These are phyloP conservation scores for Sinhomidia bicolor DNA, from an alignment of 2,888 invertebrate species.

Conservation along the genomic window DNA sequence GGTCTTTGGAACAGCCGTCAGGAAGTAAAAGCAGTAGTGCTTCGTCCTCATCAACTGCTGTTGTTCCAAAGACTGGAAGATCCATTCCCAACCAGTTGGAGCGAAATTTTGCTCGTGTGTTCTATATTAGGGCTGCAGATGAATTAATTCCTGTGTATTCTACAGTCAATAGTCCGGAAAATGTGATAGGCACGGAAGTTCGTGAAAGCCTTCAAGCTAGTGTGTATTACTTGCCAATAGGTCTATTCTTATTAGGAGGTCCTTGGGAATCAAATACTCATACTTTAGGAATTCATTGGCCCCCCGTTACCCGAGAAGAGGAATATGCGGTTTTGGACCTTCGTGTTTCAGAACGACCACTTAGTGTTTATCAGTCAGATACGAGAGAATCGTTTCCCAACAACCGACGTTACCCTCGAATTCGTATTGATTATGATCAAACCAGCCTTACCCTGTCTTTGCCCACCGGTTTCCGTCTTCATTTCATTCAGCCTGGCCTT, in stretches of 20 bases:
- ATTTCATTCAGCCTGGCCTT: slow-evolving; percentile 77
- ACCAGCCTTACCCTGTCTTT: slow-evolving; percentile 55
- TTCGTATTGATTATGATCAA: slow-evolving; percentile 67
- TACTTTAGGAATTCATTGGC: slow-evolving; percentile 79
- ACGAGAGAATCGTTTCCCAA: slow-evolving; percentile 44
- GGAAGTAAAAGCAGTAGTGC: background rate
- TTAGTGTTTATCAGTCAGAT: slow-evolving; percentile 55
- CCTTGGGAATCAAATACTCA: slow-evolving; percentile 76
- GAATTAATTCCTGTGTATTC: slow-evolving; percentile 78
- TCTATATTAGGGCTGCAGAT: slow-evolving; percentile 75
- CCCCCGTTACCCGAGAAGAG: slow-evolving; percentile 76
- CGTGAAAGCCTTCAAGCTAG: slow-evolving; percentile 76
- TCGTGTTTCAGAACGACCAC: slow-evolving; percentile 61
- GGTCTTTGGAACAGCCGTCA: background rate
- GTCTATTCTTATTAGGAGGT: slow-evolving; percentile 77
- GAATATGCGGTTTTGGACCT: slow-evolving; percentile 75
- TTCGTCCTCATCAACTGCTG: slow-evolving; percentile 10
- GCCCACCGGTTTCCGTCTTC: slow-evolving; percentile 53
- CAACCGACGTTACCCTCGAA: slow-evolving; percentile 52
- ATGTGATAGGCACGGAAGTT: slow-evolving; percentile 60
- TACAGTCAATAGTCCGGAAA: slow-evolving; percentile 50
- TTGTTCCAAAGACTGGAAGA: background rate
- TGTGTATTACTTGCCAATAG: slow-evolving; percentile 77
- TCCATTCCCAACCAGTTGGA: slow-evolving; percentile 66
- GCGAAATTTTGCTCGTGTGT: slow-evolving; percentile 74